A percentile compares a stretch with the other conserved stretches of the same genome.
phyloP scores from a whole-genome alignment of 2,113 vertebrate genomes.

The Pachyramphus minor region DNA sequence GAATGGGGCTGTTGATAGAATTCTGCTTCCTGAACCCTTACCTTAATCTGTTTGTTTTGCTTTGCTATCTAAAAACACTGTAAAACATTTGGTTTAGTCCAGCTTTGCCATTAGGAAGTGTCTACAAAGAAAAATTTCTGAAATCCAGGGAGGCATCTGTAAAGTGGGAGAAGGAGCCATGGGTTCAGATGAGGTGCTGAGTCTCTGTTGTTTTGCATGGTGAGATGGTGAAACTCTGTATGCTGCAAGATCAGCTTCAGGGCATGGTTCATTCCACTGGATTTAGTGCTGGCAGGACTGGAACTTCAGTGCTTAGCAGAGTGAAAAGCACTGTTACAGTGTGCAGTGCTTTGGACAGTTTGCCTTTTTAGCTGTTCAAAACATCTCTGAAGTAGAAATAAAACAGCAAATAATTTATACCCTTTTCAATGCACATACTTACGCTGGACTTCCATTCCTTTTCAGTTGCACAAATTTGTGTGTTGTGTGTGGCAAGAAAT shows the following conservation, averaged over 20 bases:
- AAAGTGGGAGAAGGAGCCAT: neutral
- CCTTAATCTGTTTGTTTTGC: neutral
- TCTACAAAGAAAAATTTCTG: neutral
- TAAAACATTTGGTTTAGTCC: neutral
- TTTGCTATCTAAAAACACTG: neutral
- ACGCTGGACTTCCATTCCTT: neutral
- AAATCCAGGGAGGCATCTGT: neutral
- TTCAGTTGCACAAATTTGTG: neutral
- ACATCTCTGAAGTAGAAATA: neutral
- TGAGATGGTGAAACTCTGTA: neutral
- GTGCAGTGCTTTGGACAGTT: neutral
- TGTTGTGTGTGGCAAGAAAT: neutral
- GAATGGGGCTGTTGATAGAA: neutral
- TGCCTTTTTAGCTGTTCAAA: neutral
- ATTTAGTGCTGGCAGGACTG: neutral
- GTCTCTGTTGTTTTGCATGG: neutral
- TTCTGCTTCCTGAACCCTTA: neutral
- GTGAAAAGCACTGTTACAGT: neutral
- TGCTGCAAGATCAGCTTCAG: neutral
- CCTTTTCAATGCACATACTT: neutral
- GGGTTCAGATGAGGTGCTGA: neutral
- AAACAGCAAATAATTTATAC: neutral
- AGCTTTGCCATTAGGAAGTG: neutral
- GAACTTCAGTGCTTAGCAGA: neutral
- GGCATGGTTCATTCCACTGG: neutral